Conservation (phyloP, 1,140 invertebrate species). For the Euwallacea fornicatus region DNA sequence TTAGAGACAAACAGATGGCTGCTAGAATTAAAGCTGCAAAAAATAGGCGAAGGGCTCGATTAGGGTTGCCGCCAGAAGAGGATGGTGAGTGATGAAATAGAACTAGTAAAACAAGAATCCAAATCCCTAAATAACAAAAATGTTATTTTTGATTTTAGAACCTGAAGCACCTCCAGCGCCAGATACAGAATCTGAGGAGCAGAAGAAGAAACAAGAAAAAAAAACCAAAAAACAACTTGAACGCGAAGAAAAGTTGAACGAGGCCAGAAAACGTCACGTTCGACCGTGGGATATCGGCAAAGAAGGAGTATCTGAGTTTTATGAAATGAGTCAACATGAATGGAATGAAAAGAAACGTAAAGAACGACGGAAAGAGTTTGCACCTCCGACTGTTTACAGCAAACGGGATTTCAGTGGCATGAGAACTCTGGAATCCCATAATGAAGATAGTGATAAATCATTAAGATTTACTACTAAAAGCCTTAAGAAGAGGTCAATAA, state of each 20-base stretch:
- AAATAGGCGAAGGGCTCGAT: conserved; percentile 72
- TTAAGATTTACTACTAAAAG: conserved; percentile 48
- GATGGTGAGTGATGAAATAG: conserved; percentile 41
- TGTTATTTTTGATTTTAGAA: conserved; percentile 54
- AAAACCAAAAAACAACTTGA: conserved; percentile 40
- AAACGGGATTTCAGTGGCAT: conserved; percentile 49
- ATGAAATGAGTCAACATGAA: conserved; percentile 74
- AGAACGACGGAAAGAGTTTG: conserved; percentile 70
- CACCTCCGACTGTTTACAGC: conserved; percentile 56
- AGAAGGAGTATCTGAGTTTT: conserved; percentile 57
- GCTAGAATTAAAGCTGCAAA: conserved; percentile 77
- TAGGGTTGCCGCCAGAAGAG: conserved; percentile 71
- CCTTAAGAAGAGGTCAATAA: conserved; percentile 9
- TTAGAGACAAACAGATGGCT: conserved; percentile 70
- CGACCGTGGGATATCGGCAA: conserved; percentile 73
- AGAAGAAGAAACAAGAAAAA: conserved; percentile 53
- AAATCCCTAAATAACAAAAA: not conserved
- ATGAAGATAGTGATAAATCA: conserved; percentile 40
- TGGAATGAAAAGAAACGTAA: conserved; percentile 74
- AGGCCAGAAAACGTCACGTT: conserved; percentile 58
- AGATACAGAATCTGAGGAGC: conserved; percentile 44
- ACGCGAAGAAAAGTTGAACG: conserved; percentile 42
- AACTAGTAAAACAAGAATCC: not conserved
- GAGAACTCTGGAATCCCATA: conserved; percentile 16
- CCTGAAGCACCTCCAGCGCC: conserved; percentile 57